phyloP scores from a whole-genome alignment of 1,140 invertebrate species.

The Colletes gigas region DNA sequence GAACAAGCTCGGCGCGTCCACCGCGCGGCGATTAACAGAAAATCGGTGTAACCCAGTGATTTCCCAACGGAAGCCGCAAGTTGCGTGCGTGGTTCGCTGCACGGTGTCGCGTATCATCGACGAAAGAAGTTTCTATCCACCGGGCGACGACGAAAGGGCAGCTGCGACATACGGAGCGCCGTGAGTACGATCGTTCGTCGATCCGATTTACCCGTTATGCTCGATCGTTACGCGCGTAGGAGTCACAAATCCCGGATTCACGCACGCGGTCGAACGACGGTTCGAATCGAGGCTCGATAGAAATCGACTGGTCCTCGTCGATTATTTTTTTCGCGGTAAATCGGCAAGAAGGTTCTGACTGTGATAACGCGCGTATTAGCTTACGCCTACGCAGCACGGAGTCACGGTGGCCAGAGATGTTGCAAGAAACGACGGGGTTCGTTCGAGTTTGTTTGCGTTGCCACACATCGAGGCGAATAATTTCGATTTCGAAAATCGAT shows the following conservation, averaged over 20 bases:
- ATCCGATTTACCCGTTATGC: not conserved
- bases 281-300: not conserved
- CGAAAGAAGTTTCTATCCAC: slow-evolving; percentile 36
- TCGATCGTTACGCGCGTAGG: not conserved
- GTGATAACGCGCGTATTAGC: slow-evolving; percentile 21
- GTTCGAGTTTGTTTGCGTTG: not conserved
- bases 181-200: slow-evolving; percentile 45
- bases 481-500: slow-evolving; percentile 24
- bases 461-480: not conserved
- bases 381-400: not conserved
- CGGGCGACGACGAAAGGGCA: slow-evolving; percentile 22
- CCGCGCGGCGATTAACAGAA: not conserved
- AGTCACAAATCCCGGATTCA: not conserved
- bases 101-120: slow-evolving; percentile 34
- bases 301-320: too few relatives aligned
- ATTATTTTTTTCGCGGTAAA: not conserved
- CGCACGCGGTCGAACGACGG: not conserved
- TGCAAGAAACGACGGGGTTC: not conserved
- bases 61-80: slow-evolving; percentile 2
- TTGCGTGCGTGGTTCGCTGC: slow-evolving; percentile 9
- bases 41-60: slow-evolving; percentile 8
- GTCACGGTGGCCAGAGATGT: slow-evolving; percentile 9
- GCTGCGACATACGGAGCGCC: not conserved
- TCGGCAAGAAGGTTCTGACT: slow-evolving; percentile 20
- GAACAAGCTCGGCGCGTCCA: not conserved